A percentile compares a stretch with the other conserved stretches of the same genome.
Evolutionary conservation across 2,113 vertebrate genomes (phyloP).

Genomic region (Martes martes): DNA sequence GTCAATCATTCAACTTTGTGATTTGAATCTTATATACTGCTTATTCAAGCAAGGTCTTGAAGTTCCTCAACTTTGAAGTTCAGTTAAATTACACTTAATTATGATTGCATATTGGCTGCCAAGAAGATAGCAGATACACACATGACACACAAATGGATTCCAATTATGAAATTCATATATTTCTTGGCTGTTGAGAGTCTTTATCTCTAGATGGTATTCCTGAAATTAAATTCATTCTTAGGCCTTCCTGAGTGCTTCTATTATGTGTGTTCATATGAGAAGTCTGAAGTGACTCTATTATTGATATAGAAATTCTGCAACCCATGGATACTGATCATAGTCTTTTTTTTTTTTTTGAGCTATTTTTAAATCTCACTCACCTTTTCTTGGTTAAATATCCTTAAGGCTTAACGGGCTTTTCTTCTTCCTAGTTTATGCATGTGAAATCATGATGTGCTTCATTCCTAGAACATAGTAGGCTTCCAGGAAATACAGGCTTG

Average conservation of each 20-base stretch:
- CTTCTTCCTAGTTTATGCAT: background rate
- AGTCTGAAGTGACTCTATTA: background rate
- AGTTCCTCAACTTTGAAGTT: background rate
- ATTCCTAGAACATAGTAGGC: background rate
- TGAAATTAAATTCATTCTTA: background rate
- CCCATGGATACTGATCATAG: background rate
- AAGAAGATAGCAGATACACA: background rate
- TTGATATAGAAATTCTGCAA: background rate
- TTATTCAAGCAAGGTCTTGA: background rate
- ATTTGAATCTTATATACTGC: background rate
- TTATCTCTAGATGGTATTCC: background rate
- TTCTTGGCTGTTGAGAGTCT: background rate
- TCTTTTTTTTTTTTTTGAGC: background rate
- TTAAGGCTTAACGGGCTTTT: background rate
- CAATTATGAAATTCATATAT: background rate
- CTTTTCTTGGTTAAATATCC: background rate
- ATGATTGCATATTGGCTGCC: background rate
- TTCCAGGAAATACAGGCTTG: background rate
- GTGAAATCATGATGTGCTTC: background rate
- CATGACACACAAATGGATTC: background rate
- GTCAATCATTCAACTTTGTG: background rate
- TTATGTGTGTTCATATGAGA: background rate
- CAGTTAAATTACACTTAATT: conserved; percentile 6
- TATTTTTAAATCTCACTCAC: background rate
- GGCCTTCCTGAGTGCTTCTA: background rate